Conservation (phyloP, 2,797 vertebrate species). For the Loriculus beryllinus region DNA sequence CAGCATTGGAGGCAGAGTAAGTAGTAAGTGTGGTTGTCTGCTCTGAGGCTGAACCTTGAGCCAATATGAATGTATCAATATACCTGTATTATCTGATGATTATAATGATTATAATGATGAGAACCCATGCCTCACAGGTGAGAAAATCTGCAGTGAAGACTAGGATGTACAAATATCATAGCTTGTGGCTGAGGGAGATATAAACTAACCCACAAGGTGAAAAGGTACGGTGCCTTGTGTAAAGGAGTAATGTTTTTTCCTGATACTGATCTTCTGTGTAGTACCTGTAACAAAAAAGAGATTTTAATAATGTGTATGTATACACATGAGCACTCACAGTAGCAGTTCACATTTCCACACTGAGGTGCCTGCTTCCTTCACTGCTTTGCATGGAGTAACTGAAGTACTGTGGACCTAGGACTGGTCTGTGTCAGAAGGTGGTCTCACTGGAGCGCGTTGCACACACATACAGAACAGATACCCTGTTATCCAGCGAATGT, state of each 20-base stretch:
- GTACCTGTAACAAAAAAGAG: not conserved
- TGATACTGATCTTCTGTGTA: not conserved
- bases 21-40: not conserved
- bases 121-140: not conserved
- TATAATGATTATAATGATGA: too few relatives aligned
- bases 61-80: not conserved
- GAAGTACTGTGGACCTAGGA: not conserved
- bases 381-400: not conserved
- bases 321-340: accelerated
- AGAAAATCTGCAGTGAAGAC: not conserved
- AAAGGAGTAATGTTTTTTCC: not conserved
- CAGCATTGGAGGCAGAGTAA: not conserved
- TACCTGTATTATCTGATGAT: not conserved
- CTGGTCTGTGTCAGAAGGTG: not conserved
- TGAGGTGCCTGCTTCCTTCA: not conserved
- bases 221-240: not conserved
- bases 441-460: not conserved
- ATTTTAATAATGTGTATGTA: not conserved
- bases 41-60: not conserved
- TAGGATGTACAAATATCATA: not conserved
- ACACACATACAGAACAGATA: not conserved
- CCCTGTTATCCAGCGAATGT: accelerated
- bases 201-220: not conserved
- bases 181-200: not conserved
- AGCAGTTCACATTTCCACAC: not conserved